Conservation (phyloP, 2,888 invertebrate species). For the Nephrocerus scutellatus region DNA sequence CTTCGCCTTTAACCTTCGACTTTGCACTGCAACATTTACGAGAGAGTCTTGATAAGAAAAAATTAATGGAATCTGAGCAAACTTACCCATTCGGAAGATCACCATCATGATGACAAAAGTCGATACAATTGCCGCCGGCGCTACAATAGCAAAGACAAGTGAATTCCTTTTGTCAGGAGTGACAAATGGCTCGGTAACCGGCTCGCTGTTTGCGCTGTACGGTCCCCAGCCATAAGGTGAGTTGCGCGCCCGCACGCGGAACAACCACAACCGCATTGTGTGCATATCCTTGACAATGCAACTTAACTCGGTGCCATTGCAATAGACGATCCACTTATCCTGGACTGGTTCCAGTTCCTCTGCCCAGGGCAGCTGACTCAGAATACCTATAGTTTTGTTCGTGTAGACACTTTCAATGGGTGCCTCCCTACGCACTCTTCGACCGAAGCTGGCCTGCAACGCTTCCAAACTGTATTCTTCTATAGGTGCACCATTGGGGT, state of each 20-base stretch:
- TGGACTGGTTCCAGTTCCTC: constrained; percentile 53
- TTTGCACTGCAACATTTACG: constrained; percentile 53
- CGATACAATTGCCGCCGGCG: constrained; percentile 51
- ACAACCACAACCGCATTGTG: constrained; percentile 58
- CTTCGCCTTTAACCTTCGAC: constrained; percentile 60
- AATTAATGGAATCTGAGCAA: neutral
- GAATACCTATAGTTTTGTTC: constrained; percentile 21
- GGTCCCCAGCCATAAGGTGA: constrained; percentile 70
- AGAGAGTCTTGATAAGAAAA: neutral
- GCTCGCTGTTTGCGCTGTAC: constrained; percentile 61
- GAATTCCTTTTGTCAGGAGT: constrained; percentile 41
- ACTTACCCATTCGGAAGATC: constrained; percentile 37
- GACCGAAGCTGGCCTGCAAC: constrained; percentile 35
- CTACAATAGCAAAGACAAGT: constrained; percentile 58
- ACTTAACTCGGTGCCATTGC: constrained; percentile 73
- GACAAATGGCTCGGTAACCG: constrained; percentile 44
- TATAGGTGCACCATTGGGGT: constrained; percentile 69
- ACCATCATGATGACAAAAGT: constrained; percentile 38
- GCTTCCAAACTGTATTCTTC: constrained; percentile 71
- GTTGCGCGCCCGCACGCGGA: constrained; percentile 73
- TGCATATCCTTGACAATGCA: constrained; percentile 67
- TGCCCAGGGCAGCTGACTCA: constrained; percentile 47
- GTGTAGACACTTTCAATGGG: neutral
- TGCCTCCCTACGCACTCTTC: constrained; percentile 26
- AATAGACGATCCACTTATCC: constrained; percentile 57